phyloP scores from a whole-genome alignment of 2,888 invertebrate species.

The Drosophila eohydei region DNA sequence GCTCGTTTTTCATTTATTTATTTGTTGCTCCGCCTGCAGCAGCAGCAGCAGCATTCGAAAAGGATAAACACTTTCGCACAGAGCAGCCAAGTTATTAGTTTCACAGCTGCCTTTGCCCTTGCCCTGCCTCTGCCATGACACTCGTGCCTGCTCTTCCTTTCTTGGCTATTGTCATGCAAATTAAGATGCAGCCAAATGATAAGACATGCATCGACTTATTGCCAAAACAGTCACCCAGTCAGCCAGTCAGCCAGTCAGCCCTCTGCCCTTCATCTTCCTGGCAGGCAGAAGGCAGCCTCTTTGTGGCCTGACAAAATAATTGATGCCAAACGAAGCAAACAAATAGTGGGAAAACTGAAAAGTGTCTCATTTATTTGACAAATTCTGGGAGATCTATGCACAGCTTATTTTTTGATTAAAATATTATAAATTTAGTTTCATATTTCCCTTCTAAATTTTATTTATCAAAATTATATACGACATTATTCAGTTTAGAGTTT shows the following conservation, averaged over 20 bases:
- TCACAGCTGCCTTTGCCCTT: neutral
- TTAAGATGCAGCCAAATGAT: constrained; percentile 66
- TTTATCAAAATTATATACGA: too few relatives aligned
- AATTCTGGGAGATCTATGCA: neutral
- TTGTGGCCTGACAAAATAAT: constrained; percentile 19
- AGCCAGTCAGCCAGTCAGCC: neutral
- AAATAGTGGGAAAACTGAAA: neutral
- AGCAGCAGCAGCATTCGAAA: constrained; percentile 20
- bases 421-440: neutral
- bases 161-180: constrained; percentile 54
- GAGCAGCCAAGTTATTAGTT: constrained; percentile 21
- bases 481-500: too few relatives aligned
- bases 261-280: neutral
- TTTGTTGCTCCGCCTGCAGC: constrained; percentile 32
- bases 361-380: neutral
- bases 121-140: neutral
- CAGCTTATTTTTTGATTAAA: neutral
- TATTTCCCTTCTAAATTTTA: too few relatives aligned
- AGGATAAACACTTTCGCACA: constrained; percentile 34
- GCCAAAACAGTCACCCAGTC: constrained; percentile 3
- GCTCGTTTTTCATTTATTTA: constrained; percentile 24
- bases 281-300: neutral
- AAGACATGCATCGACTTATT: constrained; percentile 49
- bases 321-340: neutral
- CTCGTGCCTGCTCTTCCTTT: constrained; percentile 23